Conservation (phyloP, 2,797 vertebrate species). For the Psittacula echo region DNA sequence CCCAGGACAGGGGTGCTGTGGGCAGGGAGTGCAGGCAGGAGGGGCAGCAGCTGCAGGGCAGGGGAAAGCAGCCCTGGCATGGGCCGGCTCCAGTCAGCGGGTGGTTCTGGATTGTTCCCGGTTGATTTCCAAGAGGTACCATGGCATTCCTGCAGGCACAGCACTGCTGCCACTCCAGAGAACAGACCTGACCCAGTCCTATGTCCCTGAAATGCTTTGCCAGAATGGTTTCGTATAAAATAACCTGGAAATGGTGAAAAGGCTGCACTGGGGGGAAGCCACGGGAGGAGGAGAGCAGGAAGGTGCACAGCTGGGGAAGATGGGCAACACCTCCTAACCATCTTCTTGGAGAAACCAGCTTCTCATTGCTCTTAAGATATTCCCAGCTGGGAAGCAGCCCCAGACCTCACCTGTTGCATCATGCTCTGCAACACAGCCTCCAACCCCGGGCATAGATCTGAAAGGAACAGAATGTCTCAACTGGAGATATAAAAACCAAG, state of each 20-base stretch:
- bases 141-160: accelerated
- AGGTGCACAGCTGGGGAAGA: not conserved
- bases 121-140: not conserved
- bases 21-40: not conserved
- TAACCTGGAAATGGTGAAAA: not conserved
- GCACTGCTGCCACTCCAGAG: not conserved
- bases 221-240: accelerated
- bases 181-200: not conserved
- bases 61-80: not conserved
- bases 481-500: not conserved
- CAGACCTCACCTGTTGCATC: accelerated
- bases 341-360: not conserved
- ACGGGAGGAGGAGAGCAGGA: not conserved
- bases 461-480: not conserved
- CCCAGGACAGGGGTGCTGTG: not conserved
- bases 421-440: not conserved
- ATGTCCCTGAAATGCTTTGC: accelerated
- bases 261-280: not conserved
- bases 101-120: accelerated
- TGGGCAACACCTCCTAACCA: not conserved
- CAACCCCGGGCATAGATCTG: accelerated
- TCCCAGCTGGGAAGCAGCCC: not conserved
- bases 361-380: not conserved
- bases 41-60: not conserved
- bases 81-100: not conserved